Evolutionary conservation across 1,140 invertebrate genomes (phyloP).

Genomic region (Carposina sasakii): DNA sequence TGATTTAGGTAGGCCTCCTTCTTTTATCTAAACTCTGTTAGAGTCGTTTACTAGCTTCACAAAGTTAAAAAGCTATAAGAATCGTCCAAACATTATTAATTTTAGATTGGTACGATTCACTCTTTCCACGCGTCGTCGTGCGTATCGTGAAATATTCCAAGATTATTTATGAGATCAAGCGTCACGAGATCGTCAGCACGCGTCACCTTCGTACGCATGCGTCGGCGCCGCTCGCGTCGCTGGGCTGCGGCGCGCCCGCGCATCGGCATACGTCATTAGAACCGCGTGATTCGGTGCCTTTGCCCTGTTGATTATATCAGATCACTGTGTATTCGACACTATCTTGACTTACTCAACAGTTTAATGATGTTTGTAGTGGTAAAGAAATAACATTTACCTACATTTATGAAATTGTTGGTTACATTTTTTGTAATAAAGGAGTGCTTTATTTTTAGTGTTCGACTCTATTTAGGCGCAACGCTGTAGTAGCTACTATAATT

Average conservation of each 20-base stretch:
- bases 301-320: too few species aligned
- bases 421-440: slow-evolving; percentile 42
- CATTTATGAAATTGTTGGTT: slow-evolving; percentile 23
- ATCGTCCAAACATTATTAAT: too few species aligned
- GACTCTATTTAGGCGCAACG: too few species aligned
- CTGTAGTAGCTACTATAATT: too few species aligned
- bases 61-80: too few species aligned
- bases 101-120: too few species aligned
- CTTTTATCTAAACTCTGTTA: too few species aligned
- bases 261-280: slow-evolving; percentile 24
- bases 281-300: slow-evolving; percentile 24
- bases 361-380: slow-evolving; percentile 20
- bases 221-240: slow-evolving; percentile 23
- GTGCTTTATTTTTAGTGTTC: slow-evolving; percentile 49
- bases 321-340: too few species aligned
- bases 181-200: slow-evolving; percentile 15
- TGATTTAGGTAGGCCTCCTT: too few species aligned
- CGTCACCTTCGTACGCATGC: slow-evolving; percentile 21
- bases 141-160: slow-evolving; percentile 32
- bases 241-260: slow-evolving; percentile 31
- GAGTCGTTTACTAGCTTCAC: too few species aligned
- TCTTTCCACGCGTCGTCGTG: too few species aligned
- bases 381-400: slow-evolving; percentile 46
- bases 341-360: too few species aligned
- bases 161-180: slow-evolving; percentile 21